Evolutionary conservation across 2,888 invertebrate genomes (phyloP), one percentile per base, ranked within the genome.

Genomic region (Lissocephala sabroskyi): DNA sequence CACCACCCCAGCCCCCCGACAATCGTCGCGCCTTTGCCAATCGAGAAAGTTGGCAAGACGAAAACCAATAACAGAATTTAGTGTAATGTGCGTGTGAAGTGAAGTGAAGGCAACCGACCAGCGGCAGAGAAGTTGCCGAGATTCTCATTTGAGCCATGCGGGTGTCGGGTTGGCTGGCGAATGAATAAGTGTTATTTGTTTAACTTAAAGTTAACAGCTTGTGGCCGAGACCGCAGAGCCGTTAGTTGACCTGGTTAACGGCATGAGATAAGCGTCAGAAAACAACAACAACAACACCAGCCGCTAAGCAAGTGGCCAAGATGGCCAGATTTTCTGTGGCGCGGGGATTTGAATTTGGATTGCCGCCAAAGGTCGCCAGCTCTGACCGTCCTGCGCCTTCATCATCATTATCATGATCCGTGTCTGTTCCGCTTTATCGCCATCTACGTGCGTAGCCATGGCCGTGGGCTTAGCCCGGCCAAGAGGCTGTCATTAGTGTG

Each of bases 201-300:
- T 67, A 71, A 67, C 59, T 75, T 65, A 62, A 73, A 62, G 73
- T 75, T 78, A 71, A 76, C 78, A 75, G 78, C 62, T 75, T 67
- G 68, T 62, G 65, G 73, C 57, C 49, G 65, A n/a, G n/a, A n/a
- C n/a, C n/a, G n/a, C n/a, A n/a, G 63, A 55, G 68, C 73, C 79
- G 73, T 73, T 73, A 73, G 76, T 73, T 73, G 73, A 76, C 79
- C 73, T 73, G 70, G 65, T 73, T 66, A 64, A 54, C 56, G 56
- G 59, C 37, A 47, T 55, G 45, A 63, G 63, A 65, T 63, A 63
- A 63, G 63, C 65, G 63, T 52, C 65, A 65, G 59, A 64, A 65
- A 56, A 64, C 63, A 49, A 33, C 44, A 56, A 35, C 14, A 53
- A 36, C 29, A 40, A 35, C 23, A 45, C 3, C 19, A 7, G 29